Percentiles rank a stretch among this genome's conserved stretches.
Evolutionary conservation across 2,888 invertebrate genomes (phyloP).

Genomic region (Phorcus lineatus): DNA sequence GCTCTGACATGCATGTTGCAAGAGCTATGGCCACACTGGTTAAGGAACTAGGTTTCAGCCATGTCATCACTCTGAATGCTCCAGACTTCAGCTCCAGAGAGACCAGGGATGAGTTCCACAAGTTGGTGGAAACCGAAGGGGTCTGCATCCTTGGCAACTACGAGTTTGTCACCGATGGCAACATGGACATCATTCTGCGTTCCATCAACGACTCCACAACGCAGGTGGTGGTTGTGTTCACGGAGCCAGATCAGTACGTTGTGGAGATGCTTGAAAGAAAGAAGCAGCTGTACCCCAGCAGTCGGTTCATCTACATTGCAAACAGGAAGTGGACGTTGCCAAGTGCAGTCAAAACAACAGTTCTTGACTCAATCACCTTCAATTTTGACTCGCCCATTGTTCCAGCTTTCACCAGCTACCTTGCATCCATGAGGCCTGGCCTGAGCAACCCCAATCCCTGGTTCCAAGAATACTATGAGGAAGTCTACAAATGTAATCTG

Average conservation of each 20-base stretch:
- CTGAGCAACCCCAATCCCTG: conserved; percentile 58
- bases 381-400: conserved; percentile 36
- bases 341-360: background rate
- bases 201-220: conserved; percentile 59
- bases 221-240: conserved; percentile 65
- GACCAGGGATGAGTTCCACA: conserved; percentile 50
- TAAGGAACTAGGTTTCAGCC: conserved; percentile 57
- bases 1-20: conserved; percentile 58
- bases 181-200: conserved; percentile 50
- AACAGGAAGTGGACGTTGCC: conserved; percentile 54
- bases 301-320: conserved; percentile 55
- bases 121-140: conserved; percentile 46
- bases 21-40: conserved; percentile 63
- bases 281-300: conserved; percentile 21
- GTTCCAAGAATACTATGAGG: conserved; percentile 65
- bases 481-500: conserved; percentile 54
- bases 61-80: conserved; percentile 65
- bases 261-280: conserved; percentile 54
- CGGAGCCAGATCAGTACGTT: conserved; percentile 56
- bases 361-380: conserved; percentile 47
- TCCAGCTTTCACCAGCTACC: conserved; percentile 35
- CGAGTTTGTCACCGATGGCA: conserved; percentile 66
- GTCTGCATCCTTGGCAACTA: conserved; percentile 64
- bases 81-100: conserved; percentile 60
- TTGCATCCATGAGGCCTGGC: conserved; percentile 11